These are phyloP conservation scores for Mesaphorura yosii DNA, from an alignment of 1,140 invertebrate genomes.

Conservation along the genomic window DNA sequence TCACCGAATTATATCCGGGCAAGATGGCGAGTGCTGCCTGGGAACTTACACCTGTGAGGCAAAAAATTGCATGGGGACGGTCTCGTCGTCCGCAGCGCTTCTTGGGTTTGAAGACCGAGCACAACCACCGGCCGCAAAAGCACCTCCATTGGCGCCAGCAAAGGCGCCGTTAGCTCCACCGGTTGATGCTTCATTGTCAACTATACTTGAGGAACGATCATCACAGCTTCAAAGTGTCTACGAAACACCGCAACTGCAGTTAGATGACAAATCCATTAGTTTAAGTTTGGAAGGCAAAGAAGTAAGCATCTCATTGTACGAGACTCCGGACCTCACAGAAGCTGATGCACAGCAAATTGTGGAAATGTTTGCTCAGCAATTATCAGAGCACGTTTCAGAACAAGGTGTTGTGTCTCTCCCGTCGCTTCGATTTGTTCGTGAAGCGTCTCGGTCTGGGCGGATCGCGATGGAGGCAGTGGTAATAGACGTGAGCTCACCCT, in stretches of 20 bases:
- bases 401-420: constrained; percentile 78
- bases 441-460: constrained; percentile 73
- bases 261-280: constrained; percentile 58
- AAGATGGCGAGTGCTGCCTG: constrained; percentile 75
- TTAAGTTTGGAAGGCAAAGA: constrained; percentile 81
- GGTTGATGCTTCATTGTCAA: constrained; percentile 54
- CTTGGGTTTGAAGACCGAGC: constrained; percentile 62
- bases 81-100: constrained; percentile 72
- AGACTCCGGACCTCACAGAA: constrained; percentile 75
- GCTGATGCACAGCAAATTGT: constrained; percentile 81
- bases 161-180: background rate
- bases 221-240: constrained; percentile 57
- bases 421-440: constrained; percentile 72
- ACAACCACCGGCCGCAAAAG: constrained; percentile 5
- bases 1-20: constrained; percentile 75
- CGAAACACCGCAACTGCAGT: constrained; percentile 62
- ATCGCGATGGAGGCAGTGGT: constrained; percentile 79
- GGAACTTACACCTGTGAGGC: constrained; percentile 91
- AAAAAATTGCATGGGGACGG: constrained; percentile 57
- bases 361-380: constrained; percentile 84
- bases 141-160: background rate
- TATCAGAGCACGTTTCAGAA: constrained; percentile 77
- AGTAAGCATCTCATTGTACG: constrained; percentile 76
- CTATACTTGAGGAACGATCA: constrained; percentile 78
- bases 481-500: too few species aligned